Conservation (phyloP, 2,797 vertebrate species). For the Heteromormyrus szaboi region DNA sequence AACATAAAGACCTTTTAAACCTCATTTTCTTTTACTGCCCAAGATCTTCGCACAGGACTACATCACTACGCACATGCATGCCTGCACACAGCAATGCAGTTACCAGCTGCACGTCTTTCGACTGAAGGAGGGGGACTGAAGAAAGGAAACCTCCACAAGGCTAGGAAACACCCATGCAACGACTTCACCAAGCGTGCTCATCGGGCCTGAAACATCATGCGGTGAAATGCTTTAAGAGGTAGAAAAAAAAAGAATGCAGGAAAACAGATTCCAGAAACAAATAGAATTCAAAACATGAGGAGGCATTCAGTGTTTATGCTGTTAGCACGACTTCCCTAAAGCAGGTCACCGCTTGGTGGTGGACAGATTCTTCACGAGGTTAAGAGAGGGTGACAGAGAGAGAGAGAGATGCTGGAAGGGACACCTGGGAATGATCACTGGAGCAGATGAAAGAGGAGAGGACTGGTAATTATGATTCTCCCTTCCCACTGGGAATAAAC, state of each 20-base stretch:
- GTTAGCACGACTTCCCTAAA: background rate
- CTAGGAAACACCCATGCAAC: background rate
- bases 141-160: background rate
- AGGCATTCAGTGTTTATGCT: background rate
- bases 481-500: background rate
- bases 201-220: background rate
- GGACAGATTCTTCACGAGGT: background rate
- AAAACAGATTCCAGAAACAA: background rate
- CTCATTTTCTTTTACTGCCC: background rate
- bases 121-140: background rate
- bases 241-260: background rate
- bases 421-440: background rate
- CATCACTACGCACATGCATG: background rate
- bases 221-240: background rate
- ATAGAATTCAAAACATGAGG: background rate
- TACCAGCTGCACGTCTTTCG: background rate
- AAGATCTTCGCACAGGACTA: background rate
- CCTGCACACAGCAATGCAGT: background rate
- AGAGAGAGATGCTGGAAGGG: background rate
- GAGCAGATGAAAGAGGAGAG: background rate
- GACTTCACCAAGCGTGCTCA: background rate
- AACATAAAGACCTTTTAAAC: background rate
- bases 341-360: background rate
- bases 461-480: background rate
- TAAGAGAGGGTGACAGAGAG: background rate